These are phyloP conservation scores for Plemyria rubiginata DNA, from an alignment of 2,888 invertebrate genomes.

Conservation along the genomic window DNA sequence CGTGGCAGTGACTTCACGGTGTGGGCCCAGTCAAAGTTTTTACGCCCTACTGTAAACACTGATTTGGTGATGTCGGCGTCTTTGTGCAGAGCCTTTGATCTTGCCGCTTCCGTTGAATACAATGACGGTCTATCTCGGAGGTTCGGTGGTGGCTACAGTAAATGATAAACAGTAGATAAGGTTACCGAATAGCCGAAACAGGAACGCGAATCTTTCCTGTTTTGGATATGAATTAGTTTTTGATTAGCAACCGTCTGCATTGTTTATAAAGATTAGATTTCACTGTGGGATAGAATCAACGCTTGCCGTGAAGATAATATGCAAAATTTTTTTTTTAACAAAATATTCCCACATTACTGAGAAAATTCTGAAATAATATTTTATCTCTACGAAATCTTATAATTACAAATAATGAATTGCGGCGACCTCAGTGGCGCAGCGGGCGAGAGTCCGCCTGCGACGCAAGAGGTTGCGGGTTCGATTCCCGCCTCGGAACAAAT, in stretches of 20 bases:
- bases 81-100: conserved; percentile 66
- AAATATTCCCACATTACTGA: too few species aligned
- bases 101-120: conserved; percentile 76
- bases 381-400: too few species aligned
- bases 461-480: too few species aligned
- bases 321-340: too few species aligned
- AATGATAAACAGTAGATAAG: conserved; percentile 49
- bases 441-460: too few species aligned
- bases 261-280: too few species aligned
- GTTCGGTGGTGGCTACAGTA: conserved; percentile 44
- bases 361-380: too few species aligned
- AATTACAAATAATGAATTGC: too few species aligned
- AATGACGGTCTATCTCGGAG: conserved; percentile 64
- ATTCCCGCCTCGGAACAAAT: too few species aligned
- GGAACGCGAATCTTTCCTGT: not conserved
- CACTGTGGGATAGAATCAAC: too few species aligned
- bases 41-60: conserved; percentile 70
- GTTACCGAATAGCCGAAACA: conserved; percentile 13
- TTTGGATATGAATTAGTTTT: not conserved
- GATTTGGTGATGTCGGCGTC: conserved; percentile 64
- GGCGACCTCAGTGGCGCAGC: too few species aligned
- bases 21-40: conserved; percentile 70
- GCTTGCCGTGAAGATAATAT: too few species aligned
- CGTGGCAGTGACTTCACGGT: conserved; percentile 45
- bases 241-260: not conserved